Percentiles rank a stretch among this genome's conserved stretches.
Evolutionary conservation across 2,113 vertebrate species (phyloP).

Genomic region (Bagarius yarrelli): DNA sequence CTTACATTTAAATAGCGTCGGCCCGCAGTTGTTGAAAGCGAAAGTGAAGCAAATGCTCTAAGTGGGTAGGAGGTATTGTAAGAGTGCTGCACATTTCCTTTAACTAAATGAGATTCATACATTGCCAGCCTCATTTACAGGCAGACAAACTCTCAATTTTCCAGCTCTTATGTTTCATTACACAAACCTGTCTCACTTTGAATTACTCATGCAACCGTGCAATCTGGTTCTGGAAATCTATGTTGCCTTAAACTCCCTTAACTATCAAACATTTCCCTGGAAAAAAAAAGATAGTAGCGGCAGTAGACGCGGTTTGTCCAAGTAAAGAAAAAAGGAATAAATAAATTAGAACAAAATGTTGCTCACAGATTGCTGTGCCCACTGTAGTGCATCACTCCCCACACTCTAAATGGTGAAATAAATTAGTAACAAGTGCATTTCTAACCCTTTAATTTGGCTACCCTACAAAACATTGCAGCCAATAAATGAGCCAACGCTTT

Average conservation of each 20-base stretch:
- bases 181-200: conserved; percentile 12
- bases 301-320: conserved; percentile 64
- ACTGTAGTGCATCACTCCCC: conserved; percentile 44
- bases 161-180: conserved; percentile 30
- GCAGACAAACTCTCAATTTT: conserved; percentile 28
- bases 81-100: conserved; percentile 11
- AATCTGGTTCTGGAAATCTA: conserved; percentile 13
- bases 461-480: conserved; percentile 67
- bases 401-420: conserved; percentile 71
- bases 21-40: neutral
- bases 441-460: conserved; percentile 76
- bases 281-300: conserved; percentile 38
- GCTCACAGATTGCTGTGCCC: conserved; percentile 48
- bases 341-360: conserved; percentile 68
- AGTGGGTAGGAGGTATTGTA: conserved; percentile 15
- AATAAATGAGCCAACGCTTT: conserved; percentile 76
- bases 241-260: conserved; percentile 22
- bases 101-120: conserved; percentile 32
- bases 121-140: conserved; percentile 29
- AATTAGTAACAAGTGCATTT: conserved; percentile 75
- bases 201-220: conserved; percentile 15
- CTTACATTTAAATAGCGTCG: neutral
- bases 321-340: conserved; percentile 67
- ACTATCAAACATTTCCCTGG: conserved; percentile 1
- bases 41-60: conserved; percentile 42